These are phyloP conservation scores for Sula dactylatra DNA, from an alignment of 2,113 vertebrate genomes.

Conservation along the genomic window DNA sequence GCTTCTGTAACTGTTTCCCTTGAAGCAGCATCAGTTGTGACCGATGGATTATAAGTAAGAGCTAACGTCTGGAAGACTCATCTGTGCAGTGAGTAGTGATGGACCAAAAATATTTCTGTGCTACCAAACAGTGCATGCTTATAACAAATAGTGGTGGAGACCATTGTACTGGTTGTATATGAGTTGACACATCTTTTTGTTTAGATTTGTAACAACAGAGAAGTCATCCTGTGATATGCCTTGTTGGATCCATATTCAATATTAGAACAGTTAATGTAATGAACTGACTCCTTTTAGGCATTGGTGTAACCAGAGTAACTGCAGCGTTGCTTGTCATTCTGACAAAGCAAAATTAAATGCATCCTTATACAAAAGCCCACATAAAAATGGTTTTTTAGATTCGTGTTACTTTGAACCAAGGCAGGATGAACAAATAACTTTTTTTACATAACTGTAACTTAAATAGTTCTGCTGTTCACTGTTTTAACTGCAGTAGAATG, in stretches of 20 bases:
- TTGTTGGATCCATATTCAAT: background rate
- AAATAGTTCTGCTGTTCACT: background rate
- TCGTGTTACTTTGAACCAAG: background rate
- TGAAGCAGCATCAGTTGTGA: slow-evolving; percentile 16
- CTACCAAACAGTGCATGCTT: background rate
- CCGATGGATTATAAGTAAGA: background rate
- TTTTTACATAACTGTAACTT: background rate
- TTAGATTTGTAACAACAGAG: background rate
- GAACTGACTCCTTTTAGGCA: background rate
- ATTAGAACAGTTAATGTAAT: background rate
- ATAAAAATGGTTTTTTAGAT: background rate
- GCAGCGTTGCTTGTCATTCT: background rate
- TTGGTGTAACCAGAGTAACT: background rate
- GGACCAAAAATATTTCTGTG: background rate
- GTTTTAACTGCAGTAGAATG: background rate
- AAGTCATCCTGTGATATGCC: background rate
- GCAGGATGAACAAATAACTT: background rate
- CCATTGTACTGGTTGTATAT: background rate
- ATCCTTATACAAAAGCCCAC: background rate
- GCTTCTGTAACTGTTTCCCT: slow-evolving; percentile 14
- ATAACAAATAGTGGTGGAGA: background rate
- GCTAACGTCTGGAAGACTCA: background rate
- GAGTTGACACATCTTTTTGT: background rate
- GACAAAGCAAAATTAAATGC: background rate
- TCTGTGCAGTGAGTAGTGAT: background rate